These are phyloP conservation scores for Caligus rogercresseyi DNA, from an alignment of 1,140 invertebrate species.

Conservation along the genomic window DNA sequence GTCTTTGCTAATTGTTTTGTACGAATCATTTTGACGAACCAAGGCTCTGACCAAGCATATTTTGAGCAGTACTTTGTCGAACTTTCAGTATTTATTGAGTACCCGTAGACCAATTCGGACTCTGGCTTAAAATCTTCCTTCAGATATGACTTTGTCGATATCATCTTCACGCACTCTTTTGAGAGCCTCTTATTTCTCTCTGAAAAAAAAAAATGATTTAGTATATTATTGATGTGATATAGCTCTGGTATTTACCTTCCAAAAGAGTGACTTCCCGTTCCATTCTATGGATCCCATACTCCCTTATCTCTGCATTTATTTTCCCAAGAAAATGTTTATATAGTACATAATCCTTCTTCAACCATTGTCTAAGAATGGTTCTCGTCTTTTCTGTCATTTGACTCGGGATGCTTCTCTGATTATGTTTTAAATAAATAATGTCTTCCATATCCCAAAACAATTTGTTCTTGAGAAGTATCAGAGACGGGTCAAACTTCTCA, in stretches of 20 bases:
- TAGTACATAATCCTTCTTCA: constrained; percentile 21
- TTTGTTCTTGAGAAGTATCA: constrained; percentile 32
- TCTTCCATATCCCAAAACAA: constrained; percentile 35
- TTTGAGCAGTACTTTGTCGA: not conserved
- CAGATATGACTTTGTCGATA: not conserved
- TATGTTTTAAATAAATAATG: constrained; percentile 30
- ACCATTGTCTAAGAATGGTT: constrained; percentile 20
- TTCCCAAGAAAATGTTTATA: constrained; percentile 23
- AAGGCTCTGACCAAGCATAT: not conserved
- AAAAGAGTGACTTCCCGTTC: not conserved
- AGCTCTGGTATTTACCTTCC: not conserved
- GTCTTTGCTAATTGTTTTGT: not conserved
- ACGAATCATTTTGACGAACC: not conserved
- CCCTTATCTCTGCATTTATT: constrained; percentile 24
- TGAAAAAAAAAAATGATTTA: not conserved
- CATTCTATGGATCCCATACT: constrained; percentile 23
- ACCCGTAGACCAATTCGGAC: not conserved
- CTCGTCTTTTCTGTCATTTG: constrained; percentile 14
- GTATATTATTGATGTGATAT: too few species aligned
- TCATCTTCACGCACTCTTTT: not conserved
- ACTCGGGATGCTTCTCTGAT: constrained; percentile 23
- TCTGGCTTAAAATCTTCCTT: not conserved
- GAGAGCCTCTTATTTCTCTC: not conserved
- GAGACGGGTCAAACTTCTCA: constrained; percentile 37
- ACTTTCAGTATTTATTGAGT: not conserved